Evolutionary conservation across 2,888 invertebrate species (phyloP).

Genomic region (Eudasyphora cyanicolor): DNA sequence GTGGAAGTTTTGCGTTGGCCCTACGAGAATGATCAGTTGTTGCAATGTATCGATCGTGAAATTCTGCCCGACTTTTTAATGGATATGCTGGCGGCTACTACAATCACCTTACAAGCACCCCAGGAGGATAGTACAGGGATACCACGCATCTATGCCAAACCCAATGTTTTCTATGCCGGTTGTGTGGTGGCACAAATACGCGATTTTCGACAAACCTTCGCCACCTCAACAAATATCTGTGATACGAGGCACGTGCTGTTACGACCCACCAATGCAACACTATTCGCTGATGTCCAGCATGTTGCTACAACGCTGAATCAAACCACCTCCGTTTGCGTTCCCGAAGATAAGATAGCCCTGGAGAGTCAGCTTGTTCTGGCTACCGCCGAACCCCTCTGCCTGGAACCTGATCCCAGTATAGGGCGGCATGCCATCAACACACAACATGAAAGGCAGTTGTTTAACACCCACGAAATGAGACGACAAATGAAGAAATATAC

Average conservation of each 20-base stretch:
- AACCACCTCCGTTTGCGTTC: slow-evolving; percentile 58
- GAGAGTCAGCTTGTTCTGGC: slow-evolving; percentile 93
- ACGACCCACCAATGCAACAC: slow-evolving; percentile 92
- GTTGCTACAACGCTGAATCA: slow-evolving; percentile 72
- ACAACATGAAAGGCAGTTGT: slow-evolving; percentile 87
- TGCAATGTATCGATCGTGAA: slow-evolving; percentile 94
- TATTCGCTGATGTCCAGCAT: slow-evolving; percentile 80
- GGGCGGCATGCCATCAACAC: slow-evolving; percentile 88
- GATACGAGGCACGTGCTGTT: slow-evolving; percentile 93
- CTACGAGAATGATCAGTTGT: slow-evolving; percentile 93
- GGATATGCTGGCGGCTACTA: slow-evolving; percentile 90
- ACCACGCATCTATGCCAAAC: slow-evolving; percentile 78
- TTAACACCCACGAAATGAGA: slow-evolving; percentile 87
- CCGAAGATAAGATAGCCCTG: slow-evolving; percentile 77
- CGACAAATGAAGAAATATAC: slow-evolving; percentile 89
- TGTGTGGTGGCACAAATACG: slow-evolving; percentile 95
- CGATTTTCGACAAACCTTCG: slow-evolving; percentile 92
- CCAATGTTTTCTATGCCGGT: slow-evolving; percentile 93
- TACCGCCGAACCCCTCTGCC: slow-evolving; percentile 91
- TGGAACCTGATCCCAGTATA: slow-evolving; percentile 93
- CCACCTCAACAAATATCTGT: slow-evolving; percentile 86
- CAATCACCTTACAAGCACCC: slow-evolving; percentile 78
- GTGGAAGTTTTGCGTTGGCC: slow-evolving; percentile 91
- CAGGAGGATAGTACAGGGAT: slow-evolving; percentile 72
- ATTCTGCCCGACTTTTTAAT: slow-evolving; percentile 93